Percentiles rank a stretch among this genome's conserved stretches.
Conservation (phyloP, 2,113 vertebrate species). For the Oryzias celebensis region DNA sequence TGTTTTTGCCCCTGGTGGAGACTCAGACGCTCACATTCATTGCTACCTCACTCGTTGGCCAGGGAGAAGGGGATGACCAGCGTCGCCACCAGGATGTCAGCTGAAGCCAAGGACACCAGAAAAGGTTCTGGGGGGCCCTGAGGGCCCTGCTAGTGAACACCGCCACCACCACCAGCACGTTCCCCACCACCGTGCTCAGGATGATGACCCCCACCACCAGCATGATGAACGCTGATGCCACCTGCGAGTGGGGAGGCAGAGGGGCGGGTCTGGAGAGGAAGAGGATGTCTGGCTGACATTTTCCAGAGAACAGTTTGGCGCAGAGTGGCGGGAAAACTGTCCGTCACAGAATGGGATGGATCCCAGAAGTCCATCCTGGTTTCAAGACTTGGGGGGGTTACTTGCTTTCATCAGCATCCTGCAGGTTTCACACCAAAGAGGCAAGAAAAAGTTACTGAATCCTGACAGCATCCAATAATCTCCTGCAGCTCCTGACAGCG, state of each 20-base stretch:
- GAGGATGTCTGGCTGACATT: constrained; percentile 28
- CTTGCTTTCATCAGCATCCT: not conserved
- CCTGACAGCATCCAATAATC: not conserved
- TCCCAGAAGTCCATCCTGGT: constrained; percentile 57
- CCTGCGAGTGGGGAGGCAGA: constrained; percentile 75
- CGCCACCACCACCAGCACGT: constrained; percentile 82
- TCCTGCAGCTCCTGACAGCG: constrained; percentile 7
- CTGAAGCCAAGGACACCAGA: constrained; percentile 90
- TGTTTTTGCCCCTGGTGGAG: too few relatives aligned
- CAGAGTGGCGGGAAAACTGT: constrained; percentile 14
- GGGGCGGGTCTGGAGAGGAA: constrained; percentile 28
- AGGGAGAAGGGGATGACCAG: constrained; percentile 92
- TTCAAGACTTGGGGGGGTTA: constrained; percentile 13
- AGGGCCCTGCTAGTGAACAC: constrained; percentile 87
- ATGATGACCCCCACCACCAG: constrained; percentile 79
- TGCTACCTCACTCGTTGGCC: constrained; percentile 86
- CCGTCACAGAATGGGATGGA: constrained; percentile 9
- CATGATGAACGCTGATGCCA: constrained; percentile 80
- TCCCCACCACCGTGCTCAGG: constrained; percentile 81
- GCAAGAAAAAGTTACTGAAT: not conserved
- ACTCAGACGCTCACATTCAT: too few relatives aligned
- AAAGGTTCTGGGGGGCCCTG: constrained; percentile 89
- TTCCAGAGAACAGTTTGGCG: constrained; percentile 60
- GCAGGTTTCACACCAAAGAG: not conserved
- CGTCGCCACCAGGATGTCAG: constrained; percentile 90